These are phyloP conservation scores for Sclerurus mexicanus DNA, from an alignment of 2,113 vertebrate genomes.

Conservation along the genomic window DNA sequence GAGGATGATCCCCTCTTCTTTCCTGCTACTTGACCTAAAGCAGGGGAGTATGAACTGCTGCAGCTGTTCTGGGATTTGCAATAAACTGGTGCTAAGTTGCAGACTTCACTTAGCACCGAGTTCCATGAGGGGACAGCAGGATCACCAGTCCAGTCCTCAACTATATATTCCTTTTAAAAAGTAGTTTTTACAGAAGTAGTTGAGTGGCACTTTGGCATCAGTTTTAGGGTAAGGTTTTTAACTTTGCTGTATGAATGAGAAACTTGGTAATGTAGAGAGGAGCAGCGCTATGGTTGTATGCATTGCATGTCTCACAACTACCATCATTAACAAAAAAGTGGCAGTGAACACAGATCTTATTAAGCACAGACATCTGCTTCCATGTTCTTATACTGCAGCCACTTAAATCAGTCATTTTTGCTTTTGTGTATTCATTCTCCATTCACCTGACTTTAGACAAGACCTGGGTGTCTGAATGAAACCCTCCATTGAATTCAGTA, in stretches of 20 bases:
- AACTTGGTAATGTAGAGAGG: fast-evolving
- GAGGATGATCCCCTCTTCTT: background rate
- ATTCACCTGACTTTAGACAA: background rate
- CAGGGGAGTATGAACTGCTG: background rate
- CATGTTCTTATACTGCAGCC: background rate
- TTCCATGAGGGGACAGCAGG: background rate
- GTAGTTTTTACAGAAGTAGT: background rate
- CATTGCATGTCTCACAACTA: background rate
- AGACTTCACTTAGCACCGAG: background rate
- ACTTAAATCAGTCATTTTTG: background rate
- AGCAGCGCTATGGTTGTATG: fast-evolving
- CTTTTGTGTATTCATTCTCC: background rate
- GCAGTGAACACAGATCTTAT: background rate
- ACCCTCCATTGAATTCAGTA: background rate
- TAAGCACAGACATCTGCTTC: background rate
- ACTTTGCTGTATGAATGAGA: too few species aligned
- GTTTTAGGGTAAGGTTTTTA: background rate
- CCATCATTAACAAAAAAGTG: background rate
- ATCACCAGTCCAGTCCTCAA: background rate
- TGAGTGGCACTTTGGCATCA: background rate
- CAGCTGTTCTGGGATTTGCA: background rate
- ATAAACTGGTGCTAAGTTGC: background rate
- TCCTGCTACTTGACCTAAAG: background rate
- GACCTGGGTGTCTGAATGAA: background rate
- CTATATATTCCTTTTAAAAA: background rate